Percentiles rank a stretch among this genome's conserved stretches.
phyloP scores from a whole-genome alignment of 2,113 vertebrate genomes.

The Zosterops lateralis region DNA sequence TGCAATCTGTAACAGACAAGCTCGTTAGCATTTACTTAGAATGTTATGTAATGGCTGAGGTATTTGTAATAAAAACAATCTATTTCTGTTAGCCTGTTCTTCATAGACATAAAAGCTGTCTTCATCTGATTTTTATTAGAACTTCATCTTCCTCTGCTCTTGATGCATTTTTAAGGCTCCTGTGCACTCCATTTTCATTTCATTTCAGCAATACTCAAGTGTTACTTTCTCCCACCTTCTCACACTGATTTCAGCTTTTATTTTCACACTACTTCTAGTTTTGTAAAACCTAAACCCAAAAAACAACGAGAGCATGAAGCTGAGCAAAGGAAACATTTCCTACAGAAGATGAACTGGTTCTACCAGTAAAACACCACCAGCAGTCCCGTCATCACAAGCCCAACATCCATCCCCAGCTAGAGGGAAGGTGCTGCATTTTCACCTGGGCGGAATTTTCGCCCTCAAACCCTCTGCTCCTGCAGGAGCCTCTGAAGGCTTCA shows the following conservation, averaged over 20 bases:
- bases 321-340: not conserved
- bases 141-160: conserved; percentile 20
- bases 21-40: conserved; percentile 31
- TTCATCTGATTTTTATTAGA: conserved; percentile 61
- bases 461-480: not conserved
- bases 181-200: not conserved
- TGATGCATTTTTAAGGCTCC: not conserved
- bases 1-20: conserved; percentile 4
- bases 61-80: conserved; percentile 63
- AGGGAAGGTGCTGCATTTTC: conserved; percentile 3
- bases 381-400: not conserved
- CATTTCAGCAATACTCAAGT: not conserved
- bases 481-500: not conserved
- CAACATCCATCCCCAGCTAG: not conserved
- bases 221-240: not conserved
- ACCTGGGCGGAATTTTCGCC: accelerated
- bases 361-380: conserved; percentile 24
- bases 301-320: not conserved
- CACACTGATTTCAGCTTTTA: not conserved
- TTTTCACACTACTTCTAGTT: not conserved
- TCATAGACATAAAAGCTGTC: conserved; percentile 33
- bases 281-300: not conserved
- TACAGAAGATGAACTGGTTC: conserved; percentile 41
- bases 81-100: conserved; percentile 49
- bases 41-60: conserved; percentile 51